These are phyloP conservation scores for Grammomys surdaster DNA, from an alignment of 2,113 vertebrate genomes.

Conservation along the genomic window DNA sequence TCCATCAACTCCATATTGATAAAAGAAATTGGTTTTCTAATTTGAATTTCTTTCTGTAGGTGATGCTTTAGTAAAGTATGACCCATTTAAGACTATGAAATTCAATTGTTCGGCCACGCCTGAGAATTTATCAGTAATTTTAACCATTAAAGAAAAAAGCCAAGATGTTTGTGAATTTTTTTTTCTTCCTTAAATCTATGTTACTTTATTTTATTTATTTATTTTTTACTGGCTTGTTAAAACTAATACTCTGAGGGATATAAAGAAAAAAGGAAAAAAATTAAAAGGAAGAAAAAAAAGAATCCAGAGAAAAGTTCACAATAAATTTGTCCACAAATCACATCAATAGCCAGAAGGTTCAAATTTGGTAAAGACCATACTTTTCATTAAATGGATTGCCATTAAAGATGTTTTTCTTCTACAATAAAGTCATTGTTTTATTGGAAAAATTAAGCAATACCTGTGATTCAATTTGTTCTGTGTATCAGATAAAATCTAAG, in stretches of 20 bases:
- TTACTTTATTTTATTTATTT: neutral
- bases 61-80: slow-evolving; percentile 37
- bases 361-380: slow-evolving; percentile 1
- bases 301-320: neutral
- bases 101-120: slow-evolving; percentile 28
- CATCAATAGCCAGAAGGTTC: slow-evolving; percentile 5
- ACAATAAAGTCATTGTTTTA: neutral
- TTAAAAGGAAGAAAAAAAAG: slow-evolving; percentile 39
- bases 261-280: neutral
- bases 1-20: slow-evolving; percentile 64
- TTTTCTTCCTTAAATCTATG: slow-evolving; percentile 20
- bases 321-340: neutral
- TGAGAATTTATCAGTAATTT: slow-evolving; percentile 15
- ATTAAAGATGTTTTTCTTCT: neutral
- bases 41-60: slow-evolving; percentile 37
- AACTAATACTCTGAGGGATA: slow-evolving; percentile 3
- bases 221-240: slow-evolving; percentile 56
- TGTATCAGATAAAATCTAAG: neutral
- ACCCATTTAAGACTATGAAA: slow-evolving; percentile 62
- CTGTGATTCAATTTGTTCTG: neutral
- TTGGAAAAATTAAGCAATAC: neutral
- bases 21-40: slow-evolving; percentile 58
- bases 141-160: slow-evolving; percentile 54
- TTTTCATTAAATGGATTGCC: slow-evolving; percentile 35
- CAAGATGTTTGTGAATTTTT: slow-evolving; percentile 42